phyloP scores from a whole-genome alignment of 2,888 invertebrate genomes.

The Drosophila neutralis region DNA sequence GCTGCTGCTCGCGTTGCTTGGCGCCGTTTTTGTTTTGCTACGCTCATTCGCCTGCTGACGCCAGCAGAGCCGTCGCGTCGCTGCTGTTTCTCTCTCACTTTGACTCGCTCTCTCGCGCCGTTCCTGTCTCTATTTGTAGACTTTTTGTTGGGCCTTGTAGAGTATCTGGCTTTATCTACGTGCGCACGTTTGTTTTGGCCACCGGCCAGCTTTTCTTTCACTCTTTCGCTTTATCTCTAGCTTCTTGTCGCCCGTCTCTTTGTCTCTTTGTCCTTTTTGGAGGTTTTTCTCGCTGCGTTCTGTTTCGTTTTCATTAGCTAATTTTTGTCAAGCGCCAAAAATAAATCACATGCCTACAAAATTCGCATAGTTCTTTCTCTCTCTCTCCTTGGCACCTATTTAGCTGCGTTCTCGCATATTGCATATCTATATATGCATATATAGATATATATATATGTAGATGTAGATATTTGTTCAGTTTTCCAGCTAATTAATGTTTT shows the following conservation, averaged over 20 bases:
- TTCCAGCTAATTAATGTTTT: slow-evolving; percentile 54
- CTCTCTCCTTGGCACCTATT: neutral
- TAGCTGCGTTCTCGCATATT: slow-evolving; percentile 21
- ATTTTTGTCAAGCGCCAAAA: slow-evolving; percentile 54
- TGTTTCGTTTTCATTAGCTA: slow-evolving; percentile 32
- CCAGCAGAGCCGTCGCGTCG: slow-evolving; percentile 29
- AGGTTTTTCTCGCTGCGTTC: slow-evolving; percentile 32
- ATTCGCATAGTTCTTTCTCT: slow-evolving; percentile 33
- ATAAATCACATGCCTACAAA: slow-evolving; percentile 52
- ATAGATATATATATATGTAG: neutral
- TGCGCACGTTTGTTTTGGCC: slow-evolving; percentile 65
- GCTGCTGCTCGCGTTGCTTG: slow-evolving; percentile 22
- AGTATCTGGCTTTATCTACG: slow-evolving; percentile 50
- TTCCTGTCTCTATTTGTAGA: slow-evolving; percentile 47
- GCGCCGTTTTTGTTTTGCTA: slow-evolving; percentile 67
- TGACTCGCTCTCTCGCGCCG: neutral
- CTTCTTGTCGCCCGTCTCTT: slow-evolving; percentile 19
- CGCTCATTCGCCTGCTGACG: slow-evolving; percentile 56
- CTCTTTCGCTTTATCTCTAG: neutral
- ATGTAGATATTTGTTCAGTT: slow-evolving; percentile 39
- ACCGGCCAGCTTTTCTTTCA: slow-evolving; percentile 48
- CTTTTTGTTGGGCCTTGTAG: slow-evolving; percentile 45
- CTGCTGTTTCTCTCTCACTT: slow-evolving; percentile 11
- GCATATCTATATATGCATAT: slow-evolving; percentile 23
- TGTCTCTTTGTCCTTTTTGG: slow-evolving; percentile 47